phyloP scores from a whole-genome alignment of 2,888 invertebrate genomes.

The Nemapogon koenigi region DNA sequence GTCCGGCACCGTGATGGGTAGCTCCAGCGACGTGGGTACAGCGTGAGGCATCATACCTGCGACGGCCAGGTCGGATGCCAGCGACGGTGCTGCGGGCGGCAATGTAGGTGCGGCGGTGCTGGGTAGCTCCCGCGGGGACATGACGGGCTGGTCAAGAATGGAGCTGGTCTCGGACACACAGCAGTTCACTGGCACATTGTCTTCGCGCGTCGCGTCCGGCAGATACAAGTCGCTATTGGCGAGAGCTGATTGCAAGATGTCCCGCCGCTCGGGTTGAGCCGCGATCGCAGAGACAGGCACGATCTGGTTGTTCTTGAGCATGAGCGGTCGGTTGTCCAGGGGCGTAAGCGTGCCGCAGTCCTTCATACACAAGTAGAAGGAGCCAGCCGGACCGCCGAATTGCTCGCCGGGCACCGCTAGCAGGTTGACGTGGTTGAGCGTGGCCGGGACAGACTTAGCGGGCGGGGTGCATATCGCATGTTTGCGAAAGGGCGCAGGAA shows the following conservation, averaged over 20 bases:
- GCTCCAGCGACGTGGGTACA: conserved; percentile 73
- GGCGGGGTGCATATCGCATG: neutral
- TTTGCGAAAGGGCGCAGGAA: conserved; percentile 10
- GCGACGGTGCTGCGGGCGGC: conserved; percentile 32
- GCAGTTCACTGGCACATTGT: conserved; percentile 59
- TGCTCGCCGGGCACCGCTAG: conserved; percentile 77
- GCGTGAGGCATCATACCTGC: conserved; percentile 63
- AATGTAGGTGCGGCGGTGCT: conserved; percentile 43
- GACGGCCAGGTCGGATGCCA: conserved; percentile 65
- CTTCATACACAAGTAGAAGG: conserved; percentile 77
- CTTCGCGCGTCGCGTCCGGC: conserved; percentile 51
- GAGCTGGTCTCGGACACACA: conserved; percentile 79
- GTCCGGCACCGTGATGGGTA: conserved; percentile 80
- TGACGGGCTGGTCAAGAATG: conserved; percentile 78
- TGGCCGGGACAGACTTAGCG: conserved; percentile 27
- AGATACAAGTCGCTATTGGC: conserved; percentile 79
- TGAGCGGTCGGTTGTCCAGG: conserved; percentile 72
- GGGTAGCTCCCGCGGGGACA: conserved; percentile 81
- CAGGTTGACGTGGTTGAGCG: conserved; percentile 68
- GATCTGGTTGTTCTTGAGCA: conserved; percentile 53
- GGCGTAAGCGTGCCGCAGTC: conserved; percentile 75
- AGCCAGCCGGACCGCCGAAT: conserved; percentile 74
- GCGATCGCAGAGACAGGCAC: conserved; percentile 43
- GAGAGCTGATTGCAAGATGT: conserved; percentile 80
- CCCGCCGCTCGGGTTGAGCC: conserved; percentile 61